Evolutionary conservation across 2,797 vertebrate genomes (phyloP).

Genomic region (Sebastes oblongus): DNA sequence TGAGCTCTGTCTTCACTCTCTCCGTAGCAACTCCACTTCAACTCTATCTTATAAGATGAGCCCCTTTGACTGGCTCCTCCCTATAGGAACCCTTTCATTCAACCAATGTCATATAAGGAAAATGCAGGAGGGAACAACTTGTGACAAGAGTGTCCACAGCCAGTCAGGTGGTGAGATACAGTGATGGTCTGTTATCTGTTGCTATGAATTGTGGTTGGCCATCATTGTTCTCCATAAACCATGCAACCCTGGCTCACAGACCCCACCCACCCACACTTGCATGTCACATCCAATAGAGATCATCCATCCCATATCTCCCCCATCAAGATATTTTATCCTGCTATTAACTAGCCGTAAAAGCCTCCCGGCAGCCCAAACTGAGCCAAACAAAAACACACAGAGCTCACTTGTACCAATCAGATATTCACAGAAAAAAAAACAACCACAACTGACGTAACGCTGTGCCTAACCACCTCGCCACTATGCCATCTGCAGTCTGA

Average conservation of each 20-base stretch:
- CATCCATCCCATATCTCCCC: background rate
- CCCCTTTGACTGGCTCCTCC: slow-evolving; percentile 46
- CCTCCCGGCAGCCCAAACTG: background rate
- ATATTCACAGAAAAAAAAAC: background rate
- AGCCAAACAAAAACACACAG: background rate
- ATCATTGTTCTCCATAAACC: background rate
- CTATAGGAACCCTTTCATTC: slow-evolving; percentile 22
- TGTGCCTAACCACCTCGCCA: background rate
- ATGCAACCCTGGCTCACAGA: background rate
- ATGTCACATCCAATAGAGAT: background rate
- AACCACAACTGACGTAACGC: background rate
- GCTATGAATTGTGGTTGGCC: slow-evolving; percentile 1
- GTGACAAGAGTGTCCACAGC: background rate
- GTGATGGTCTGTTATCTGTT: background rate
- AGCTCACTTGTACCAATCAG: background rate
- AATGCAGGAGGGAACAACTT: slow-evolving; percentile 5
- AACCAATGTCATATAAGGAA: slow-evolving; percentile 23
- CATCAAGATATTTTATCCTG: background rate
- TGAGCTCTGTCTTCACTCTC: slow-evolving; percentile 1
- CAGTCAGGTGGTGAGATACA: background rate
- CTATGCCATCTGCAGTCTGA: background rate
- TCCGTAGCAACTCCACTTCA: slow-evolving; percentile 17
- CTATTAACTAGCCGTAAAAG: background rate
- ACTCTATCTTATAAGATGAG: slow-evolving; percentile 29
- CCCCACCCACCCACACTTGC: background rate